These are phyloP conservation scores for Hyles lineata DNA, from an alignment of 2,888 invertebrate genomes.

Conservation along the genomic window DNA sequence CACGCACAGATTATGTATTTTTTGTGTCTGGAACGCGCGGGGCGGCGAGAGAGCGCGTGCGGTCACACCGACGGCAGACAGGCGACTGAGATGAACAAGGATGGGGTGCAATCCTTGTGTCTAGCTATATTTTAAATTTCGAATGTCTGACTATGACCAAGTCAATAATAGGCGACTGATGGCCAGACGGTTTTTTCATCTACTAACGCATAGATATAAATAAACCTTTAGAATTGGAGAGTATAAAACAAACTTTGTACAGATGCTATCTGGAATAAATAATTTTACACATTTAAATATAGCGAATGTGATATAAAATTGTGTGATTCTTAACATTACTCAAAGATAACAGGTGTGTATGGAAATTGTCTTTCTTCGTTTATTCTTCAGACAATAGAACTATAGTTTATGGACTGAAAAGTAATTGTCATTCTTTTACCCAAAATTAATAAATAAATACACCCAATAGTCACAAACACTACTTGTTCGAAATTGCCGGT, in stretches of 20 bases:
- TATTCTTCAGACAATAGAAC: no score
- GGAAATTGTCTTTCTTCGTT: no score
- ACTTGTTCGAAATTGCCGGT: no score
- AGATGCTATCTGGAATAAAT: no score
- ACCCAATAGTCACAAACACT: no score
- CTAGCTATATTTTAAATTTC: constrained; percentile 27
- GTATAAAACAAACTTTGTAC: neutral
- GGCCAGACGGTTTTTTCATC: constrained; percentile 22
- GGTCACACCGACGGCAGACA: constrained; percentile 22
- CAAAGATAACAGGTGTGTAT: no score
- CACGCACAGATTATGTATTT: constrained; percentile 20
- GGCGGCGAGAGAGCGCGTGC: constrained; percentile 15
- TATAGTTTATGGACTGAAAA: no score
- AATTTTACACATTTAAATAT: no score
- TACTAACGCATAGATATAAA: neutral
- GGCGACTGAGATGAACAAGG: constrained; percentile 27
- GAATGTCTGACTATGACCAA: constrained; percentile 27
- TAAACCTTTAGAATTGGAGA: neutral
- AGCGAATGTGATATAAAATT: no score
- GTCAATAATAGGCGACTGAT: constrained; percentile 26
- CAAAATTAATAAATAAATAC: no score
- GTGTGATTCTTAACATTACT: no score
- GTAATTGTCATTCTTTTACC: no score
- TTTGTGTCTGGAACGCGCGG: constrained; percentile 26
- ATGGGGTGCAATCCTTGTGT: constrained; percentile 27